A percentile compares a stretch with the other conserved stretches of the same genome.
phyloP scores from a whole-genome alignment of 2,113 vertebrate species.

The Syrrhaptes paradoxus region DNA sequence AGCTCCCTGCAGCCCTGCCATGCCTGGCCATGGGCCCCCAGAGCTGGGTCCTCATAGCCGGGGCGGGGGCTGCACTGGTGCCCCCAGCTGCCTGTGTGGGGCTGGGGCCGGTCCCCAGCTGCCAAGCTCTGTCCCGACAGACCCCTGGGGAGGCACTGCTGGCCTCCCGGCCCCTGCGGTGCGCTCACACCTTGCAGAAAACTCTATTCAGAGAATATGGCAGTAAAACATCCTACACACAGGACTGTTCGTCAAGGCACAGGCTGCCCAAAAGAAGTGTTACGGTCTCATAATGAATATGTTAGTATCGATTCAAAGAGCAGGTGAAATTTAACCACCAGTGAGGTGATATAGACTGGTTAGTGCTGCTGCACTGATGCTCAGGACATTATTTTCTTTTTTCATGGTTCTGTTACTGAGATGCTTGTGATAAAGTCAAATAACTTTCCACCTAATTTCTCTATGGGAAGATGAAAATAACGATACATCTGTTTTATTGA shows the following conservation, averaged over 20 bases:
- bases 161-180: rapidly evolving
- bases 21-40: too few species aligned
- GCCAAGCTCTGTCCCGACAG: rapidly evolving
- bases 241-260: neutral
- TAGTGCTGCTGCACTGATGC: neutral
- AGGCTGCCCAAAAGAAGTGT: neutral
- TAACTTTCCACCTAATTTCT: neutral
- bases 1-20: neutral
- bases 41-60: rapidly evolving
- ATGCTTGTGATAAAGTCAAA: neutral
- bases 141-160: rapidly evolving
- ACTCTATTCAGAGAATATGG: neutral
- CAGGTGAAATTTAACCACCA: neutral
- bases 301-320: neutral
- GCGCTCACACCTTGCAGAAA: neutral
- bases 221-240: neutral
- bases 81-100: too few species aligned
- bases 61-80: rapidly evolving
- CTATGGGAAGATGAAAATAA: neutral
- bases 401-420: neutral
- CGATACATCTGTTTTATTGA: neutral
- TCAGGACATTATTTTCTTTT: neutral
- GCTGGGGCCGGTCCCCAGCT: neutral
- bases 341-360: neutral
- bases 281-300: neutral